These are phyloP conservation scores for Cremastobaeus sp. DNA, from an alignment of 2,888 invertebrate species.

Conservation along the genomic window DNA sequence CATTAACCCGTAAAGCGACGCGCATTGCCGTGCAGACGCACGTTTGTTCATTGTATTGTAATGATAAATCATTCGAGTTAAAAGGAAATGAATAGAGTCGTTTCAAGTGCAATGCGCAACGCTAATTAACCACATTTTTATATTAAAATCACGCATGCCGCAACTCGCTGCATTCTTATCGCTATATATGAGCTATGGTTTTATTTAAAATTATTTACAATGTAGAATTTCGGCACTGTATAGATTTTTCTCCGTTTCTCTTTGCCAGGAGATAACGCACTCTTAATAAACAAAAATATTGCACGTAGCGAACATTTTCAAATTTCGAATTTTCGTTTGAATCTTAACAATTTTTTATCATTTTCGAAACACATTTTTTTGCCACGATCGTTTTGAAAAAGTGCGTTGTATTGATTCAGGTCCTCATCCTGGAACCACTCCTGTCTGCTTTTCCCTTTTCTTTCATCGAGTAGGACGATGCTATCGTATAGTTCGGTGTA, in stretches of 20 bases:
- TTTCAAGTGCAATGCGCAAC: slow-evolving; percentile 22
- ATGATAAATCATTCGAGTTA: slow-evolving; percentile 26
- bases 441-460: slow-evolving; percentile 47
- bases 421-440: slow-evolving; percentile 43
- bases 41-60: slow-evolving; percentile 35
- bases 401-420: slow-evolving; percentile 28
- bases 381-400: slow-evolving; percentile 36
- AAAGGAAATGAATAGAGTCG: slow-evolving; percentile 14
- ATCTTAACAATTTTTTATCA: too few species aligned
- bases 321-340: too few species aligned
- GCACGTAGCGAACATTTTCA: too few species aligned
- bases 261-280: too few species aligned
- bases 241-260: too few species aligned
- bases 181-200: slow-evolving; percentile 28
- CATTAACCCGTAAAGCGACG: slow-evolving; percentile 45
- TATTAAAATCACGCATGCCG: slow-evolving; percentile 57
- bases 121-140: slow-evolving; percentile 40
- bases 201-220: slow-evolving; percentile 55
- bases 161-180: slow-evolving; percentile 39
- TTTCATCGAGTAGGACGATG: slow-evolving; percentile 55
- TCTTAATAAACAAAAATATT: too few species aligned
- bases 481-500: slow-evolving; percentile 62
- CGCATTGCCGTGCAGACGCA: slow-evolving; percentile 23
- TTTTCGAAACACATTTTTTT: too few species aligned
- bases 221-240: slow-evolving; percentile 37